Base-by-base conservation (phyloP, 30 jellyfish, hydroid and myxozoan genomes). In the Chironex yamaguchii region DNA sequence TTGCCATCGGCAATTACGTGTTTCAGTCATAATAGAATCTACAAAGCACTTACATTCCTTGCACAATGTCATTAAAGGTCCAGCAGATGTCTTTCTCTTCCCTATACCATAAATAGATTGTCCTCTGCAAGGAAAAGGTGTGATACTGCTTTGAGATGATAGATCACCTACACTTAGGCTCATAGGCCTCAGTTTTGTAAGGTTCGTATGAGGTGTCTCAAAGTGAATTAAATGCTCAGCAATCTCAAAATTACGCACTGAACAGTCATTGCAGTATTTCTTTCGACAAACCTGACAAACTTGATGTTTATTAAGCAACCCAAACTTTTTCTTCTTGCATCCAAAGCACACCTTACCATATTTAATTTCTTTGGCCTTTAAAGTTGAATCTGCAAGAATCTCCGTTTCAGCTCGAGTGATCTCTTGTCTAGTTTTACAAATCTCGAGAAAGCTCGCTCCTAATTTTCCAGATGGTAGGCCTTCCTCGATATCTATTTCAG, bases 361-460 rank as follows among this genome's bases (percentile, higher is more conserved):
- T 49, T 33, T 36, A 20, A 94, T 62, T 14, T 65, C 93, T 27
- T 31, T 51, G 12, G 34, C 50, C 42, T 52, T 67, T 27, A 70
- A 21, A 3, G 14, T 36, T 11, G 48, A 25, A 23, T 69, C 65
- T 52, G 84, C 49, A 3, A 81, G 51, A 0, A 49, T 27, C 24
- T 94, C 97, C n/a, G 71, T 49, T 65, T 94, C 99, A 22, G 99
- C 96, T 12, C 82, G 27, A 11, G 97, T 81, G n/a, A 94, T 74
- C 3, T 94, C 99, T 67, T 94, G 93, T 14, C 99, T 89, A n/a
- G 79, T 89, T 78, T 88, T 89, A 25, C 92, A 84, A 50, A 94
- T 94, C 54, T 94, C 99, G 17, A 32, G 70, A 42, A 94, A 72
- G 14, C 97, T 90, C 12, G 97, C 66, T 36, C 99, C 99, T 3